phyloP scores from a whole-genome alignment of 2,113 vertebrate genomes.

The Pogonocichla stellata region DNA sequence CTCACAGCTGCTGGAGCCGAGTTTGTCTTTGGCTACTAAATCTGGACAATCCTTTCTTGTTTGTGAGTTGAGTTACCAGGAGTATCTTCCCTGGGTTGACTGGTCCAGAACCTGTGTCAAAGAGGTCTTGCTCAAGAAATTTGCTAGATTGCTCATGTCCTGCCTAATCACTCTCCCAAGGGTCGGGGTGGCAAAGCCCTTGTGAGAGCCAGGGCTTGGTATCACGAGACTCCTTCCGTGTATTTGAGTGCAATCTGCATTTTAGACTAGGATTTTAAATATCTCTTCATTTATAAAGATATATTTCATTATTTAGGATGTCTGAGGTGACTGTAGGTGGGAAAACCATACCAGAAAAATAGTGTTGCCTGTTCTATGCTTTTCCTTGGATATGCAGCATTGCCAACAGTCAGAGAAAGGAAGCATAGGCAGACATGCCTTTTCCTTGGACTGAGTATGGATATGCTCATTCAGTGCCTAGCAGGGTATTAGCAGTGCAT shows the following conservation, averaged over 20 bases:
- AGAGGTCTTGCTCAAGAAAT: not conserved
- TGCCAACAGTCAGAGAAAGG: not conserved
- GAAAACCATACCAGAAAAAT: not conserved
- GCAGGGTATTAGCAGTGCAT: not conserved
- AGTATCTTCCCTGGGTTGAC: not conserved
- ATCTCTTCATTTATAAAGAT: not conserved
- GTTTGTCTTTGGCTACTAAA: not conserved
- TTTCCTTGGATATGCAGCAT: not conserved
- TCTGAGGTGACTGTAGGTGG: not conserved
- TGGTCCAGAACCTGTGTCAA: not conserved
- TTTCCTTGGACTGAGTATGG: not conserved
- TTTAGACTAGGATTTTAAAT: not conserved
- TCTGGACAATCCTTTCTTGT: not conserved
- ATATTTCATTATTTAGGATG: not conserved
- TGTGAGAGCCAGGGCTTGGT: not conserved
- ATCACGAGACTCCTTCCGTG: accelerated
- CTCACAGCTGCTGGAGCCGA: not conserved
- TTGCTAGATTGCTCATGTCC: not conserved
- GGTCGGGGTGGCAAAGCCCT: not conserved
- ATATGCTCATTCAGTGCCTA: not conserved
- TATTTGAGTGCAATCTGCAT: not conserved
- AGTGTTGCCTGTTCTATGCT: not conserved
- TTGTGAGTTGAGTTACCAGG: not conserved
- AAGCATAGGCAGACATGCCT: not conserved
- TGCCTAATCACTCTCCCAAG: not conserved